Evolutionary conservation across 23 tunicate genomes (phyloP), one percentile per base, ranked within the genome.

Genomic region (Clavelina lepadiformis): DNA sequence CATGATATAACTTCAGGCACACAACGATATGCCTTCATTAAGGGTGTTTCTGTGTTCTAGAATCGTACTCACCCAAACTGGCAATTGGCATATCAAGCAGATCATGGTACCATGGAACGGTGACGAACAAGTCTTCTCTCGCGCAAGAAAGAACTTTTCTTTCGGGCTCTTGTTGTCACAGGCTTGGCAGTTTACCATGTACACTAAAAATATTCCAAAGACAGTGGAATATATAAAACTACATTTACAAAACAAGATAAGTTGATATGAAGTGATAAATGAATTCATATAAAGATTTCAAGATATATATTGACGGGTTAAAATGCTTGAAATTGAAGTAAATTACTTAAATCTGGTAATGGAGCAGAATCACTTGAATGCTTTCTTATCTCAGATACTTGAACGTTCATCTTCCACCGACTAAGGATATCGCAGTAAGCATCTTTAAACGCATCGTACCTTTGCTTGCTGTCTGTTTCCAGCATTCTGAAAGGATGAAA

Each of bases 41-140:
- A n/a, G n/a, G n/a, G n/a, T n/a, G n/a, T n/a, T n/a, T n/a, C n/a
- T n/a, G n/a, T n/a, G n/a, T n/a, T n/a, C n/a, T n/a, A n/a, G n/a
- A n/a, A 44, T 44, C 15, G 31, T 19, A 31, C 57, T 33, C n/a
- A 78, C 84, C 84, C 58, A 68, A 8, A 78, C 84, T 44, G 84
- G 75, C 28, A 78, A 56, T 58, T 68, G 73, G 56, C 84, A 78
- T 19, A 78, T 54, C 3, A 61, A 45, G 33, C 84, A 78, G 18
- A 28, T 33, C 63, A 78, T 69, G 6, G 76, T 61, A n/a, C 24
- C 49, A 8, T 11, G 15, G 49, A 15, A 8, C 49, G 49, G 13
- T 15, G 11, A 41, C 49, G 49, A 41, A 41, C 15, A 41, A 15
- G 15, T 11, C 13, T 8, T 8, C 49, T 11, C 13, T 41, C 49